Base-by-base conservation (phyloP, 37 sponge, comb jelly and placozoan species). In the Crambe crambe region DNA sequence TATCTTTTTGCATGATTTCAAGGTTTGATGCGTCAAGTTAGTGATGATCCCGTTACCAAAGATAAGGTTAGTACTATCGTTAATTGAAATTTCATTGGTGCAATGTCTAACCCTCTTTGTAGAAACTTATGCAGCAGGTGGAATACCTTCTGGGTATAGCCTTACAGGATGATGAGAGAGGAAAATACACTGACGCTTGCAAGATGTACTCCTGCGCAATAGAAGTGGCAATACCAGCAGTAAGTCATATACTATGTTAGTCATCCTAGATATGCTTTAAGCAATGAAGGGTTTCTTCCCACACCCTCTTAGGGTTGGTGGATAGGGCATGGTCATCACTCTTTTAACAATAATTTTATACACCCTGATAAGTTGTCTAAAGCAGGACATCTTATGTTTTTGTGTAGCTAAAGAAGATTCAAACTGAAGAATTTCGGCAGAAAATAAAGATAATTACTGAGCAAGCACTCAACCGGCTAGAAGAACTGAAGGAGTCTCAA, bases 101-200 rank as follows among this genome's bases (percentile, higher is more conserved):
- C 10, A 47, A 12, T 6, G 12, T 15, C 10, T 47, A 47, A 47
- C 51, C 51, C n/a, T n/a, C n/a, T n/a, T n/a, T n/a, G n/a, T n/a
- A 65, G 66, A 65, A 65, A 65, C 32, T 65, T 17, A 51, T 92
- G 51, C 74, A 81, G 4, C 84, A 92, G 51, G 36, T 92, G 63
- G 93, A 92, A 68, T 92, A 89, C 32, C 78, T 88, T 12, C 27
- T 94, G 42, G 89, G 87, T 44, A 58, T 90, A 40, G 95, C 89
- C 17, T 30, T 87, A 29, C 38, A 38, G 36, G 81, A 78, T 21
- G 95, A 94, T 68, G 85, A 94, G 72, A 57, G 66, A n/a, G 88
- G 85, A 3, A 60, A 42, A 34, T 2, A 47, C 0, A 70, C 65
- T 17, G 69, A 87, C 23, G 95, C 95, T 15, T 67, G 58, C 40